Percentiles rank a stretch among this genome's conserved stretches.
These are phyloP conservation scores for Gymnothorax reevesii DNA, from an alignment of 2,797 vertebrate genomes.

Conservation along the genomic window DNA sequence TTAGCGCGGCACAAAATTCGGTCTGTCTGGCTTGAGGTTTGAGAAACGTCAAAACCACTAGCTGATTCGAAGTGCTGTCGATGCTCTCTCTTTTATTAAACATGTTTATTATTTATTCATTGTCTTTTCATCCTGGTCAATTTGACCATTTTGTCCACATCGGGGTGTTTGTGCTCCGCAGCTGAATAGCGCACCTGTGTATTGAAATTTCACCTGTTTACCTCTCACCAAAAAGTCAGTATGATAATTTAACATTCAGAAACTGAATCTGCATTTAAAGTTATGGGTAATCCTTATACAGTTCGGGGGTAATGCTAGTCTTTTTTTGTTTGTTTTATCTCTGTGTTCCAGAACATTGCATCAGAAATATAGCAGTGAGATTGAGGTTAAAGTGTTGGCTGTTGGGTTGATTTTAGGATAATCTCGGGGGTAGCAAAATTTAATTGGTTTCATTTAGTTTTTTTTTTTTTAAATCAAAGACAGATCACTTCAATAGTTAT, in stretches of 20 bases:
- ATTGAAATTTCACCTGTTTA: not conserved
- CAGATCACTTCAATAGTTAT: too few species aligned
- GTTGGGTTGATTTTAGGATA: too few species aligned
- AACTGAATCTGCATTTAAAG: not conserved
- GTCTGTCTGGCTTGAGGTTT: slow-evolving; percentile 77
- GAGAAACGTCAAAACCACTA: slow-evolving; percentile 84
- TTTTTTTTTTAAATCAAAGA: too few species aligned
- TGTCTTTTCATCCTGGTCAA: not conserved
- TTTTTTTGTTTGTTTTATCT: too few species aligned
- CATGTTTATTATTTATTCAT: not conserved
- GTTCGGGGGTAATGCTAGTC: too few species aligned
- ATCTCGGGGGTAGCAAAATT: too few species aligned
- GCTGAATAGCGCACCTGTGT: not conserved
- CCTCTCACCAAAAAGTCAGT: not conserved
- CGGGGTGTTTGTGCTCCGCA: not conserved
- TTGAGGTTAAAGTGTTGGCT: too few species aligned
- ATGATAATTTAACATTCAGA: not conserved
- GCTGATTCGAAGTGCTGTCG: slow-evolving; percentile 88
- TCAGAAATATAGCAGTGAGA: too few species aligned
- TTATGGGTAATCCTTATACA: not conserved
- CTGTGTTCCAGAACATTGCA: too few species aligned
- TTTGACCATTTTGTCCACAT: not conserved
- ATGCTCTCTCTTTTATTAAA: not conserved
- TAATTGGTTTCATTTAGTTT: too few species aligned
- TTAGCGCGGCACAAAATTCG: slow-evolving; percentile 75